Base-by-base conservation (phyloP, 2,113 vertebrate genomes). In the Albula goreensis region DNA sequence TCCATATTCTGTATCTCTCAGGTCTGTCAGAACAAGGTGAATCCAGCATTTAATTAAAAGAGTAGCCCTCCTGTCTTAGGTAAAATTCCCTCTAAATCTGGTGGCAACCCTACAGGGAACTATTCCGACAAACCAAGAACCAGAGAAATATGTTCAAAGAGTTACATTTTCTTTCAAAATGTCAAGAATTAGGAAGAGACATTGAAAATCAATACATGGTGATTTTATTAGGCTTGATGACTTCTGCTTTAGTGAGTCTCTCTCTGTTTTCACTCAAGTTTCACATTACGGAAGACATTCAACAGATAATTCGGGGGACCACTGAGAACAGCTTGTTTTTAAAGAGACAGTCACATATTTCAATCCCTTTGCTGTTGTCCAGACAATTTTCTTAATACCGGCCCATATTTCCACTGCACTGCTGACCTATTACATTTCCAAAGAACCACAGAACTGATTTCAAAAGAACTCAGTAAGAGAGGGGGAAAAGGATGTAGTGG, bases 21-120 rank as follows among this genome's bases (percentile, higher is more conserved):
- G 84, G 84, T 80, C 84, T 85, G 74, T 50, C 52, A 11, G 52
- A 48, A n/a, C 31, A 56, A 78, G 51, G 83, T 41, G 9, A 79
- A 78, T 85, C 74, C 53, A 85, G 83, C 83, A 48, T 84, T 85
- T 85, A 85, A 78, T 85, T 85, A 85, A 78, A 25, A 52, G 74
- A 74, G 51, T 48, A 74, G 52, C 50, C n/a, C 84, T 31, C 74
- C 77, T 60, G 52, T 50, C 51, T 41, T 19, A 53, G 50, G 52
- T 25, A 53, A 85, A 79, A 50, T 56, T 56, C 41, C 41, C 15
- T 49, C 50, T 53, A 17, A 84, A 85, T 80, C 56, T 77, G 56
- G 50, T 1, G 0, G 66, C 66, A 1, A 10, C 49, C 60, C 82
- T 48, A 31, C 25, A 2, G 48, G 48, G 50, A 50, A 50, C 49